Conservation (phyloP, 2,888 invertebrate genomes). For the Erpobdella octoculata region DNA sequence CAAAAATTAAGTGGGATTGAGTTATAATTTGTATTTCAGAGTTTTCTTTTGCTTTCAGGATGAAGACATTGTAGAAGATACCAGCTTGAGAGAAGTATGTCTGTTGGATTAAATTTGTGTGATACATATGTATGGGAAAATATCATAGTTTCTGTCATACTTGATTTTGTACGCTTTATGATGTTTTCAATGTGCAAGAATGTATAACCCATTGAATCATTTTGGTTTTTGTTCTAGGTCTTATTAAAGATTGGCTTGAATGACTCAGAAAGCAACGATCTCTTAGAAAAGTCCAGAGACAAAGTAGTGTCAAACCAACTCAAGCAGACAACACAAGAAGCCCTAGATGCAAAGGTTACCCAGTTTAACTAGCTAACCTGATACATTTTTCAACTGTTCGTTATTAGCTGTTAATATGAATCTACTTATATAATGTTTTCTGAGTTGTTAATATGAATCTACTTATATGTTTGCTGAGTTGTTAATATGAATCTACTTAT, state of each 20-base stretch:
- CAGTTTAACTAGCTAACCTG: too few species aligned
- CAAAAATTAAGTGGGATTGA: background rate
- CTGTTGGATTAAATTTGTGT: background rate
- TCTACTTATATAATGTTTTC: too few species aligned
- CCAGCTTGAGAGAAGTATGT: slow-evolving; percentile 15
- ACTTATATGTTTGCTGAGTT: too few species aligned
- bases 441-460: too few species aligned
- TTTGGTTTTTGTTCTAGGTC: background rate
- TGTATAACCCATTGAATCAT: background rate
- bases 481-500: too few species aligned
- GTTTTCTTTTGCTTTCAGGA: slow-evolving; percentile 5
- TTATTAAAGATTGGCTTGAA: slow-evolving; percentile 7
- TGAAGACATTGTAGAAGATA: slow-evolving; percentile 13
- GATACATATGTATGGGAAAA: background rate
- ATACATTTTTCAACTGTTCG: too few species aligned
- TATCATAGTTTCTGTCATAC: background rate
- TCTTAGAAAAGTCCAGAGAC: background rate
- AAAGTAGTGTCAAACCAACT: slow-evolving; percentile 1
- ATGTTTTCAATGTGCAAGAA: background rate
- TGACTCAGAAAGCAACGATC: background rate
- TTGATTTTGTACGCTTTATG: background rate
- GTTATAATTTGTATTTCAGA: background rate
- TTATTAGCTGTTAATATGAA: too few species aligned
- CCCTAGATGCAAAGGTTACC: background rate
- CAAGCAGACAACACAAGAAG: slow-evolving; percentile 7